Evolutionary conservation across 2,113 vertebrate genomes (phyloP), one percentile per base, ranked within the genome.

Genomic region (Epinephelus cyanopodus): DNA sequence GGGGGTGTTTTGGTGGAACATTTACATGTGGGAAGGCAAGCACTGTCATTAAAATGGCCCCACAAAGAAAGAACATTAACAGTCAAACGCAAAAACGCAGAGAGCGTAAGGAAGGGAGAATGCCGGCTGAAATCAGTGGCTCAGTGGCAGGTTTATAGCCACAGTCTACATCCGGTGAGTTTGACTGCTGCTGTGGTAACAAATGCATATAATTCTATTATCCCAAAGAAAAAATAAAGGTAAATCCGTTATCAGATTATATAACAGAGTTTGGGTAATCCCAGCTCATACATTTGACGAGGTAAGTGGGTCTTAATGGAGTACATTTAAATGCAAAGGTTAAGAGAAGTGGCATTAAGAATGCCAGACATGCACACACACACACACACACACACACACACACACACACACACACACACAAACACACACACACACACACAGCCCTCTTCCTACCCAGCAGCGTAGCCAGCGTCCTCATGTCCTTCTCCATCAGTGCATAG

Each of bases 401-500:
- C 14, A 50, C 15, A 50, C 3, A 53, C 27, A 37, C 60, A 61
- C 58, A 61, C 23, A 19, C 3, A 21, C 57, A 62, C 48, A 37
- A 47, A 52, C 11, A 47, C 52, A 42, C 47, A 47, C 23, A 39
- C 70, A 53, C 7, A 9, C 57, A 21, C 11, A 18, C 21, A 25
- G 29, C 19, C 7, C 1, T 3, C 8, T 67, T 33, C 86, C 33
- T 96, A 99, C 98, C 98, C 90, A 99, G 91, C 77, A 99, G 96
- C 33, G 96, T 95, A 21, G 98, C 97, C 76, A 99, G 95, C 0
- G 98, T 97, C 81, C 97, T 93, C 97, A 99, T 96, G 95, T 99
- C 98, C 92, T 97, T 99, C 96, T 99, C 98, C 98, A 99, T 98
- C 93, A 99, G 95, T 0, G 85, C 86, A 94, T 99, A 98, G 83